Conservation (phyloP, 2,113 vertebrate genomes). For the Catharus fuscescens region DNA sequence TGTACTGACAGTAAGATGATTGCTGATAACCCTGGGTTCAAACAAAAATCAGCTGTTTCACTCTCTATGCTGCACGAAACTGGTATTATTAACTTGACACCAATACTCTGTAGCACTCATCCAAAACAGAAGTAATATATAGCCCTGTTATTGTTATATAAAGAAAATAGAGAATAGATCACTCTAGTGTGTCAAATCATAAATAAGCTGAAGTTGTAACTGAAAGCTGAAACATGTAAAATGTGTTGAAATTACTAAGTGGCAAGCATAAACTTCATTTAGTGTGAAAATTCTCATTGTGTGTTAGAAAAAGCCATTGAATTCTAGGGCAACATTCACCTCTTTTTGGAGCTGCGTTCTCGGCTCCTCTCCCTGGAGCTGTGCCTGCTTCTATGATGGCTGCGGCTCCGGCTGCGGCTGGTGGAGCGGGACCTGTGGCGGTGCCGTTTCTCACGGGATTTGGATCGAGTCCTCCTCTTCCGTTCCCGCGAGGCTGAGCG, state of each 20-base stretch:
- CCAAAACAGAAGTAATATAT: not conserved
- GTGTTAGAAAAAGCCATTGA: not conserved
- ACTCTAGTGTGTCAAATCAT: not conserved
- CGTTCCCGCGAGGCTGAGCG: constrained; percentile 82
- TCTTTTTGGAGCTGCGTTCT: constrained; percentile 80
- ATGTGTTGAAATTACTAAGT: not conserved
- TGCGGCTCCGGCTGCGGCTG: constrained; percentile 81
- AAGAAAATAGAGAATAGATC: not conserved
- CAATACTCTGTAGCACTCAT: not conserved
- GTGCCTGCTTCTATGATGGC: constrained; percentile 81
- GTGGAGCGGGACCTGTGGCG: constrained; percentile 77
- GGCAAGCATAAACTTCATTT: not conserved
- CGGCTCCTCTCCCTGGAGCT: constrained; percentile 82
- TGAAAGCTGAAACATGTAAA: not conserved
- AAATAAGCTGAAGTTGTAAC: not conserved
- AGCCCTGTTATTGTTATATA: not conserved
- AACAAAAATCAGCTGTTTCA: not conserved
- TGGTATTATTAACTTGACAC: not conserved
- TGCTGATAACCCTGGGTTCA: not conserved
- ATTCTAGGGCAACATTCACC: constrained; percentile 49
- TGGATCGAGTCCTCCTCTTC: constrained; percentile 81
- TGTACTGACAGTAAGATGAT: not conserved
- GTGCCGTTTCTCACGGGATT: constrained; percentile 81
- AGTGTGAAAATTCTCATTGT: not conserved
- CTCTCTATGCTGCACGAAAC: not conserved